Evolutionary conservation across 2,113 vertebrate species (phyloP).

Genomic region (Oophaga pumilio): DNA sequence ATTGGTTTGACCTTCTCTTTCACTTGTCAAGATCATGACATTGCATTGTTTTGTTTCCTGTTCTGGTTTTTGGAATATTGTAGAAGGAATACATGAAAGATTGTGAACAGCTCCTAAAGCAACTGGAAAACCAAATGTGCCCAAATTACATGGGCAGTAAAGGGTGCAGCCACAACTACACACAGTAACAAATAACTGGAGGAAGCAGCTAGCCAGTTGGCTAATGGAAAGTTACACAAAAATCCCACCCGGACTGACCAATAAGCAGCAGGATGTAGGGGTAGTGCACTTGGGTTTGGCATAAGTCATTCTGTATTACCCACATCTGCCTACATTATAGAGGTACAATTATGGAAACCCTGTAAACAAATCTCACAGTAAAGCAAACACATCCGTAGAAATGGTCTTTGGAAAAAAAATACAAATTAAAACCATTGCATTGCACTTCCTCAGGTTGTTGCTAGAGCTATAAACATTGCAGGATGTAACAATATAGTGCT

Average conservation of each 20-base stretch:
- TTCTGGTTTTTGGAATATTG: not conserved
- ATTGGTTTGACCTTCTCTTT: not conserved
- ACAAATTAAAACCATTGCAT: not conserved
- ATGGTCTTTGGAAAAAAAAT: not conserved
- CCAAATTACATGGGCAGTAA: not conserved
- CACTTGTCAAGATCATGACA: not conserved
- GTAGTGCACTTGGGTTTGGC: slow-evolving; percentile 38
- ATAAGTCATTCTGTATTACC: slow-evolving; percentile 14
- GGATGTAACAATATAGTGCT: not conserved
- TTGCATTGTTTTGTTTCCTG: not conserved
- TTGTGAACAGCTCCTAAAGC: not conserved
- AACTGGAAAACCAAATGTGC: not conserved
- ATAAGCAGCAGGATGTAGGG: slow-evolving; percentile 14
- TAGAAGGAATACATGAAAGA: not conserved
- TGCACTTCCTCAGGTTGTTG: not conserved
- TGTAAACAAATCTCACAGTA: slow-evolving; percentile 36
- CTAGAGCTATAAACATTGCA: not conserved
- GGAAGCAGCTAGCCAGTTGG: not conserved
- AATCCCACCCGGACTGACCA: not conserved
- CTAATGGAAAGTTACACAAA: not conserved
- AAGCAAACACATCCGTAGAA: not conserved
- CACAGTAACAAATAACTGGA: not conserved
- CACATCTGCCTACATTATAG: slow-evolving; percentile 1
- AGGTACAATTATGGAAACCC: not conserved
- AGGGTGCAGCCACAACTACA: not conserved